Evolutionary conservation across 2,888 invertebrate species (phyloP), one percentile per base, ranked within the genome.

Genomic region (Eupithecia centaureata): DNA sequence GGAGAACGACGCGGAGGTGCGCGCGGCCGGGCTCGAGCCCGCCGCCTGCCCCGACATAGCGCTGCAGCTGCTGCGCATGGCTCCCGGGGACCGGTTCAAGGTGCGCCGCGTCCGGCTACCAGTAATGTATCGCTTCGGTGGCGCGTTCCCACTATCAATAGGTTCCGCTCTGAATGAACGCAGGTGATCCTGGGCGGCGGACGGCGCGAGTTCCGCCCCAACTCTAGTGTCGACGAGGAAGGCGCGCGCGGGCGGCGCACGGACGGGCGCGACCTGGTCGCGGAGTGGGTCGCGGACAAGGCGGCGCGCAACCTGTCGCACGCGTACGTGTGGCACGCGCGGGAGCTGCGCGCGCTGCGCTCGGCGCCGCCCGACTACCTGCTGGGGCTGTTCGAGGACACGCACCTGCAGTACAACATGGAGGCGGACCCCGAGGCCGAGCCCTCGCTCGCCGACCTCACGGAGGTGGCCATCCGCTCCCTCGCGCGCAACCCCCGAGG

Each of bases 101-200:
- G 80, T 86, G n/a, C n/a, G n/a, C n/a, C n/a, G n/a, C n/a, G n/a
- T n/a, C n/a, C n/a, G n/a, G n/a, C n/a, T n/a, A n/a, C n/a, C n/a
- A n/a, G n/a, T n/a, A n/a, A n/a, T n/a, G n/a, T n/a, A n/a, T n/a
- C n/a, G n/a, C n/a, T n/a, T n/a, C n/a, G n/a, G n/a, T n/a, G n/a
- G n/a, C n/a, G n/a, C n/a, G n/a, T n/a, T n/a, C n/a, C n/a, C n/a
- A n/a, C n/a, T n/a, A n/a, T n/a, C n/a, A n/a, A n/a, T n/a, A n/a
- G n/a, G n/a, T n/a, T n/a, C n/a, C n/a, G n/a, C n/a, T n/a, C n/a
- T n/a, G n/a, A n/a, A n/a, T 68, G 86, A 94, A 75, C 88, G 0
- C 51, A 75, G 94, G 94, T 96, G 0, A 94, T 97, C 57, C 83
- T 97, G 68, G 97, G 97, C 0, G 97, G 97, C 0, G 97, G 97